A percentile compares a stretch with the other conserved stretches of the same genome.
Conservation (phyloP, 1,140 invertebrate genomes). For the Orius laevigatus region DNA sequence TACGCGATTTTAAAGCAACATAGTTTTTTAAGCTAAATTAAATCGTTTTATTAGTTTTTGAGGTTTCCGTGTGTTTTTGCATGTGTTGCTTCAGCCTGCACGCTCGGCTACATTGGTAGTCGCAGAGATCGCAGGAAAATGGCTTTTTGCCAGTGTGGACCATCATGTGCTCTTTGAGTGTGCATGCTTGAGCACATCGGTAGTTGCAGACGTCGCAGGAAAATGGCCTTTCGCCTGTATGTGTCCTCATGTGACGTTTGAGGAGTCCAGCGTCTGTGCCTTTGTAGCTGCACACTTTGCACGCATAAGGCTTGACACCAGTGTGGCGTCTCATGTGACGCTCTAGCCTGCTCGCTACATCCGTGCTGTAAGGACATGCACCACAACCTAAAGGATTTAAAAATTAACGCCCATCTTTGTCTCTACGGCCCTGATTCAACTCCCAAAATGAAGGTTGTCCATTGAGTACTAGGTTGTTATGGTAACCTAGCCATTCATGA, state of each 20-base stretch:
- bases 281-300: conserved; percentile 33
- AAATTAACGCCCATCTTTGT: neutral
- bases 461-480: neutral
- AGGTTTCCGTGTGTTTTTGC: neutral
- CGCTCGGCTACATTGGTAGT: conserved; percentile 2
- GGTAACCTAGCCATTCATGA: neutral
- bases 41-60: no score
- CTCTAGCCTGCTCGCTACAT: conserved; percentile 4
- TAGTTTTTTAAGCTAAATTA: no score
- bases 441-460: neutral
- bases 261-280: conserved; percentile 3
- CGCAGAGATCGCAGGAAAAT: conserved; percentile 3
- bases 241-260: conserved; percentile 2
- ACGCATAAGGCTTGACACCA: conserved; percentile 33
- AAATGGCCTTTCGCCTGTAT: conserved; percentile 3
- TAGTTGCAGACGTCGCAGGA: conserved; percentile 5
- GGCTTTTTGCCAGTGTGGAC: conserved; percentile 4
- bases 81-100: conserved; percentile 1
- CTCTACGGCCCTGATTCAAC: neutral
- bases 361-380: conserved; percentile 2
- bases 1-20: no score
- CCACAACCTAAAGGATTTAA: neutral
- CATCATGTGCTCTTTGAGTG: conserved; percentile 3
- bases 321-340: conserved; percentile 30
- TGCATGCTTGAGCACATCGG: neutral